Percentiles rank a stretch among this genome's conserved stretches.
phyloP scores from a whole-genome alignment of 2,797 vertebrate species.

The Zalophus californianus region DNA sequence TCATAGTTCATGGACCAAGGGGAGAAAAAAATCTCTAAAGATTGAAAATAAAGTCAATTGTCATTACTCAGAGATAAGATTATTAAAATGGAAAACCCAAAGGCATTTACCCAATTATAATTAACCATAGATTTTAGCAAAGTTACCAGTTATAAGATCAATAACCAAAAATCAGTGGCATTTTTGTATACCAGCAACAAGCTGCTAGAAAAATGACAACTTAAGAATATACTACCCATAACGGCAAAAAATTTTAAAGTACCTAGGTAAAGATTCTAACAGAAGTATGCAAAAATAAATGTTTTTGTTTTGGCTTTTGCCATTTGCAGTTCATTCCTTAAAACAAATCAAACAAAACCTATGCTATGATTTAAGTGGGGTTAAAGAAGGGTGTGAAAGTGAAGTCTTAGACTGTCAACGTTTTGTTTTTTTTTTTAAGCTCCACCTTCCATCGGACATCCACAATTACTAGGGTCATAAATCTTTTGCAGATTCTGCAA shows the following conservation, averaged over 20 bases:
- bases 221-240: background rate
- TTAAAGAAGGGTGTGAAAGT: background rate
- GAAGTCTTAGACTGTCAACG: background rate
- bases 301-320: background rate
- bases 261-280: background rate
- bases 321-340: constrained; percentile 1
- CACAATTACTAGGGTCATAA: background rate
- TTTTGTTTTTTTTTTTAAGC: background rate
- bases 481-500: background rate
- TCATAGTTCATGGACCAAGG: background rate
- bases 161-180: background rate
- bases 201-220: constrained; percentile 30
- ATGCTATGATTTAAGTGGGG: background rate
- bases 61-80: background rate
- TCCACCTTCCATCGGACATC: background rate
- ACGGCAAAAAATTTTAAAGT: background rate
- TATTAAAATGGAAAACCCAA: constrained; percentile 10
- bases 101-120: constrained; percentile 17
- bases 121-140: constrained; percentile 34
- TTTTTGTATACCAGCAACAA: constrained; percentile 39
- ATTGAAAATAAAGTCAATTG: background rate
- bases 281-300: background rate
- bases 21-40: background rate
- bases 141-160: constrained; percentile 29
- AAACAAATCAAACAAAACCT: constrained; percentile 27